Conservation (phyloP, 2,888 invertebrate species). For the Nephrotoma guestfalica region DNA sequence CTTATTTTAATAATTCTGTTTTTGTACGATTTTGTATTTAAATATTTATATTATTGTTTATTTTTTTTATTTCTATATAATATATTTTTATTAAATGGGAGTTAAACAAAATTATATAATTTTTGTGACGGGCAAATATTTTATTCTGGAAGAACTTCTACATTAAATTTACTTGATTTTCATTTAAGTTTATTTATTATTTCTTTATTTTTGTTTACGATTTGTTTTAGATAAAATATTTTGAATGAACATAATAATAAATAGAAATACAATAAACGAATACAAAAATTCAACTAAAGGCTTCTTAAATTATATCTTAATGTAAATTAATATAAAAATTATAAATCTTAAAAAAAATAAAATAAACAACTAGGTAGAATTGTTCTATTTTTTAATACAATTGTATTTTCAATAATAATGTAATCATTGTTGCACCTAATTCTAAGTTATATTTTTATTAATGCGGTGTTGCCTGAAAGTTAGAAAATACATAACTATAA, state of each 20-base stretch:
- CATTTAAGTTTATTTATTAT: neutral
- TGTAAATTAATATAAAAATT: neutral
- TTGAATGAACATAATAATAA: neutral
- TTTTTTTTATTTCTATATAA: neutral
- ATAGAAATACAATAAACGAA: neutral
- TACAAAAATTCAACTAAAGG: neutral
- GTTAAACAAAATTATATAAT: neutral
- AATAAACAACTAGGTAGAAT: neutral
- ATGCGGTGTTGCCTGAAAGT: too few relatives aligned
- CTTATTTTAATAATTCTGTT: neutral
- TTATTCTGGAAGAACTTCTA: neutral
- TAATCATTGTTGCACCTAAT: neutral
- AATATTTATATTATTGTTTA: neutral
- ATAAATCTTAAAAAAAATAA: neutral
- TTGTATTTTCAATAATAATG: neutral
- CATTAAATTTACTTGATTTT: neutral
- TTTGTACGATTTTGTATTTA: neutral
- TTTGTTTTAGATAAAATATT: neutral
- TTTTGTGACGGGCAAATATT: neutral
- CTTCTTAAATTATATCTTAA: neutral
- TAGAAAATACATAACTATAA: too few relatives aligned
- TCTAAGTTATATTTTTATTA: too few relatives aligned
- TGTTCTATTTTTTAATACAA: neutral
- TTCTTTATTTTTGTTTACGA: neutral
- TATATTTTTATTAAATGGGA: neutral